Evolutionary conservation across 2,113 vertebrate genomes (phyloP).

Genomic region (Dascyllus trimaculatus): DNA sequence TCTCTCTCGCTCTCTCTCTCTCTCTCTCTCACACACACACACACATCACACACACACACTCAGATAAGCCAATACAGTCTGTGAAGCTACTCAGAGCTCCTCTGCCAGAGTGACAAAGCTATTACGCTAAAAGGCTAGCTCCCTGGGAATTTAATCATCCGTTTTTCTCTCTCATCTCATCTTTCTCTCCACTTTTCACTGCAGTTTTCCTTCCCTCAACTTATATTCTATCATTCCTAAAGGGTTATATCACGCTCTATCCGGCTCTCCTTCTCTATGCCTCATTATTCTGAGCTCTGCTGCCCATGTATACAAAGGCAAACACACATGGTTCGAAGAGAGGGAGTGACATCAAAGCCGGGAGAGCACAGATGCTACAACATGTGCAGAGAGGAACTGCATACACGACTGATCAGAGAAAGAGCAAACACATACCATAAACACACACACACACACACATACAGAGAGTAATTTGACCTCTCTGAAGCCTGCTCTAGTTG

Average conservation of each 20-base stretch:
- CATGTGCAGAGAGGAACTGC: slow-evolving; percentile 58
- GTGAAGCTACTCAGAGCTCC: slow-evolving; percentile 46
- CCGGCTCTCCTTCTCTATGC: slow-evolving; percentile 22
- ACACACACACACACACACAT: slow-evolving; percentile 30
- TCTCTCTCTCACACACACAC: not conserved
- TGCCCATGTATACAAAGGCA: slow-evolving; percentile 48
- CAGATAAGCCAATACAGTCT: slow-evolving; percentile 35
- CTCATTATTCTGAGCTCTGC: slow-evolving; percentile 77
- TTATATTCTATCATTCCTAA: slow-evolving; percentile 62
- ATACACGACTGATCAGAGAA: slow-evolving; percentile 55
- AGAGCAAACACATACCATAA: slow-evolving; percentile 54
- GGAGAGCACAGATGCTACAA: slow-evolving; percentile 62
- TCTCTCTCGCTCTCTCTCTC: not conserved
- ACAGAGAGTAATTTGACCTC: slow-evolving; percentile 56
- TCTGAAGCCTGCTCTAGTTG: slow-evolving; percentile 54
- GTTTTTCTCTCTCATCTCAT: slow-evolving; percentile 52
- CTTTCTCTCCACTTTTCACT: slow-evolving; percentile 23
- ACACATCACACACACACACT: slow-evolving; percentile 32
- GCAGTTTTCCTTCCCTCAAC: slow-evolving; percentile 29
- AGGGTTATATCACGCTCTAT: slow-evolving; percentile 50
- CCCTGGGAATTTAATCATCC: slow-evolving; percentile 72
- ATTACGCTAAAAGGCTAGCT: slow-evolving; percentile 74
- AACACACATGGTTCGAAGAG: slow-evolving; percentile 6
- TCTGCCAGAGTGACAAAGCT: slow-evolving; percentile 64
- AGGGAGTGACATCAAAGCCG: slow-evolving; percentile 62